Evolutionary conservation across 2,888 invertebrate species (phyloP).

Genomic region (Drosophila borborema): DNA sequence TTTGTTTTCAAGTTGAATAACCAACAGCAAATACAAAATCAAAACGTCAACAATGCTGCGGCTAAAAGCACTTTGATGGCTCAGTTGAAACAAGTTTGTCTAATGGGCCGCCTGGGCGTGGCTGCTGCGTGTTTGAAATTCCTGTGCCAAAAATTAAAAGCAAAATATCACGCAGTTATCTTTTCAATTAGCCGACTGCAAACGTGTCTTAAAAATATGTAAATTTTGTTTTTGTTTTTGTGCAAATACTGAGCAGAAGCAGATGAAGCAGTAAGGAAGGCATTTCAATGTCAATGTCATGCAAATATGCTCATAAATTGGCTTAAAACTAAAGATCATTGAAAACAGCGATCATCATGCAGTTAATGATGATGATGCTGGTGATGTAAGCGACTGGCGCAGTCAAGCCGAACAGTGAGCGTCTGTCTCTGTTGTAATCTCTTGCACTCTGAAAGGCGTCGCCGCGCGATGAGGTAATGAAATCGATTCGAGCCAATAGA

Average conservation of each 20-base stretch:
- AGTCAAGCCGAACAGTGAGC: slow-evolving; percentile 51
- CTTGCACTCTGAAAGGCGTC: slow-evolving; percentile 69
- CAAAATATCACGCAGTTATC: slow-evolving; percentile 23
- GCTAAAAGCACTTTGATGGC: slow-evolving; percentile 50
- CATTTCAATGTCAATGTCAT: slow-evolving; percentile 79
- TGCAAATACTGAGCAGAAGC: slow-evolving; percentile 22
- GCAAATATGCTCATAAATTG: slow-evolving; percentile 24
- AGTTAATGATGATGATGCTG: slow-evolving; percentile 3
- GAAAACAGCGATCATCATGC: neutral
- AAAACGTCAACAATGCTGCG: slow-evolving; percentile 41
- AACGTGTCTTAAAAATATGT: slow-evolving; percentile 13
- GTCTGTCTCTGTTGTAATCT: slow-evolving; percentile 61
- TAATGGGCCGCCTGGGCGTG: slow-evolving; percentile 47
- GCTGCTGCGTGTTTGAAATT: slow-evolving; percentile 56
- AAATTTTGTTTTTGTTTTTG: slow-evolving; percentile 17
- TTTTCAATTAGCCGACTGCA: slow-evolving; percentile 44
- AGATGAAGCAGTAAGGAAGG: slow-evolving; percentile 10
- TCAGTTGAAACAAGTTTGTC: slow-evolving; percentile 55
- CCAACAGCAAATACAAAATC: slow-evolving; percentile 36
- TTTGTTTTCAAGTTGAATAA: slow-evolving; percentile 62
- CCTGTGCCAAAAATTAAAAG: slow-evolving; percentile 46
- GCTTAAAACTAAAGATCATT: slow-evolving; percentile 14
- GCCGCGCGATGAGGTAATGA: slow-evolving; percentile 75
- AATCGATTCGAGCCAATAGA: slow-evolving; percentile 64
- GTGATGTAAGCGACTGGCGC: slow-evolving; percentile 37